Evolutionary conservation across 2,888 invertebrate species (phyloP).

Genomic region (Orthosia cruda): DNA sequence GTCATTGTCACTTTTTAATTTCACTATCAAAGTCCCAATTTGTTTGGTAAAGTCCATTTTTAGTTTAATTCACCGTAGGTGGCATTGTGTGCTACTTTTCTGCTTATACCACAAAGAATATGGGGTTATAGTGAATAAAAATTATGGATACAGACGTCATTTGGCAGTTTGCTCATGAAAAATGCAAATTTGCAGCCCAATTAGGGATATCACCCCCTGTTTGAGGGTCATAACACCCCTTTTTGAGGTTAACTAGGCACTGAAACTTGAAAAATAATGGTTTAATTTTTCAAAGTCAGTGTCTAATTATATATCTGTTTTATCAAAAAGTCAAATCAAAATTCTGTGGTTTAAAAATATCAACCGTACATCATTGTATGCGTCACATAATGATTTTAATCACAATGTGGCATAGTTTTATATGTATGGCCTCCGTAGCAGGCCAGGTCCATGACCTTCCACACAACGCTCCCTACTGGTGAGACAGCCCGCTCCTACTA

Average conservation of each 20-base stretch:
- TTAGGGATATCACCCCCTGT: not conserved
- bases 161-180: not conserved
- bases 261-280: not conserved
- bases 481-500: constrained; percentile 74
- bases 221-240: not conserved
- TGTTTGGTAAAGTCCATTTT: constrained; percentile 44
- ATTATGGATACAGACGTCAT: not conserved
- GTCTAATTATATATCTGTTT: not conserved
- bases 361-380: not conserved
- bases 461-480: constrained; percentile 40
- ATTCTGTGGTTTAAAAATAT: not conserved
- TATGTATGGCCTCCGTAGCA: not conserved
- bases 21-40: constrained; percentile 66
- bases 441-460: not conserved
- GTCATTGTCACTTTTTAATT: constrained; percentile 66
- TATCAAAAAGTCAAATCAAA: not conserved
- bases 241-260: no score
- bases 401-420: constrained; percentile 14
- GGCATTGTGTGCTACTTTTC: constrained; percentile 17
- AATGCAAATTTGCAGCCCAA: not conserved
- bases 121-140: constrained; percentile 29
- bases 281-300: not conserved
- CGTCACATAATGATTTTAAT: constrained; percentile 20
- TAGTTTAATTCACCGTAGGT: constrained; percentile 23
- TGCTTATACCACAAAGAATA: not conserved